Percentiles rank a stretch among this genome's conserved stretches.
These are phyloP conservation scores for Nymphicus hollandicus DNA, from an alignment of 2,113 vertebrate species.

Conservation along the genomic window DNA sequence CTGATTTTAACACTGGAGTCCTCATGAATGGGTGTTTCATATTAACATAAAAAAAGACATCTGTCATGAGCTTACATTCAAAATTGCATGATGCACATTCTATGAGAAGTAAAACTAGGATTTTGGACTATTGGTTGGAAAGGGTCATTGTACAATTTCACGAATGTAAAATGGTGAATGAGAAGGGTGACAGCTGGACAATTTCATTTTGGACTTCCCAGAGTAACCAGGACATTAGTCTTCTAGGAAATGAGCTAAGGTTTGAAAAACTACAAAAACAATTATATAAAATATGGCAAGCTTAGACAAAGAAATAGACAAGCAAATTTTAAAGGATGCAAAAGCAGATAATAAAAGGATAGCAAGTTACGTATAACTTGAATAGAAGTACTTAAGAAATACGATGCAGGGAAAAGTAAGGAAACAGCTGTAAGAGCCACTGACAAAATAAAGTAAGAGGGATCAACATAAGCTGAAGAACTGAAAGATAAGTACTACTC, in stretches of 20 bases:
- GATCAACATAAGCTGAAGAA: background rate
- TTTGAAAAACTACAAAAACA: background rate
- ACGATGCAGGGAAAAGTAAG: background rate
- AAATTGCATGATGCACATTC: background rate
- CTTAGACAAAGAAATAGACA: background rate
- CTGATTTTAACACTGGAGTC: background rate
- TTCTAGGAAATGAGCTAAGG: background rate
- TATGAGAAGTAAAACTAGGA: background rate
- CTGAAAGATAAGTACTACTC: background rate
- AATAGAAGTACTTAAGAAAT: background rate
- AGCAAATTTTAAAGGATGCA: background rate
- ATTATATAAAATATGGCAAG: background rate
- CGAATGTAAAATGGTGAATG: background rate
- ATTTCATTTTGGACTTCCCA: background rate
- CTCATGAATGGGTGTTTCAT: background rate
- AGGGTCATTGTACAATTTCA: background rate
- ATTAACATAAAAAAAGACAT: background rate
- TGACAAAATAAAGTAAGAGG: background rate
- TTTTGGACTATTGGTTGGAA: background rate
- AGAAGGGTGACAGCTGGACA: background rate
- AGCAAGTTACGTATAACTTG: background rate
- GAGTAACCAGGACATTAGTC: background rate
- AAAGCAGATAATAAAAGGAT: background rate
- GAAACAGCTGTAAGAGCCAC: background rate
- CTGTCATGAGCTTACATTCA: background rate